Conservation (phyloP, 2,888 invertebrate species). For the Sisyra terminalis region DNA sequence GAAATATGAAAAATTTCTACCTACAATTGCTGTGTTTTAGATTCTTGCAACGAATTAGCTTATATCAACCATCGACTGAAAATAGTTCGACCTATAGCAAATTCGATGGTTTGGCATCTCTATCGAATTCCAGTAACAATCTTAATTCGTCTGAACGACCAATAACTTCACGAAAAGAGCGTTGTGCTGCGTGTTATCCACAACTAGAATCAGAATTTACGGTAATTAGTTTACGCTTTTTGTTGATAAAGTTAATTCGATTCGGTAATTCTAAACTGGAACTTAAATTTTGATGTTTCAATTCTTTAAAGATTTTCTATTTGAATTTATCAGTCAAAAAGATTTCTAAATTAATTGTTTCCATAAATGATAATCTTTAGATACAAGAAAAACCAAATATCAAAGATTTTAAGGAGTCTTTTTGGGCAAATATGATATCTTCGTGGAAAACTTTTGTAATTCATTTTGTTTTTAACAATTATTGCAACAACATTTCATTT, state of each 20-base stretch:
- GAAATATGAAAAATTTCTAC: conserved; percentile 22
- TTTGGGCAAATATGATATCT: too few species aligned
- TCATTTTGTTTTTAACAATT: too few species aligned
- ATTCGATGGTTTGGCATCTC: neutral
- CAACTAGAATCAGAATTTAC: neutral
- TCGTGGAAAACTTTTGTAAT: too few species aligned
- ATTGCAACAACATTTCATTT: too few species aligned
- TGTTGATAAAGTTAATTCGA: neutral
- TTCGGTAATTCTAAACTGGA: neutral
- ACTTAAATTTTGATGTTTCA: neutral
- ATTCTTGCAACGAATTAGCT: conserved; percentile 16
- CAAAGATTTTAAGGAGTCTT: too few species aligned
- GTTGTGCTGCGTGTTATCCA: conserved; percentile 6
- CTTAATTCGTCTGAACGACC: too few species aligned
- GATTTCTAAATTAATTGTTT: too few species aligned
- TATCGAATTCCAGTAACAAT: too few species aligned
- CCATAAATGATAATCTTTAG: too few species aligned
- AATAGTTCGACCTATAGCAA: neutral
- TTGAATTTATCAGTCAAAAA: too few species aligned
- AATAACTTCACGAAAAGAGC: neutral
- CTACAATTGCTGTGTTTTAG: conserved; percentile 12
- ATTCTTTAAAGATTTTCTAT: neutral
- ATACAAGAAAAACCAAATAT: too few species aligned
- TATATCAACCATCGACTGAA: conserved; percentile 9
- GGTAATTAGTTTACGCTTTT: neutral